A percentile compares a stretch with the other conserved stretches of the same genome.
Evolutionary conservation across 2,797 vertebrate genomes (phyloP).

Genomic region (Labeo calbasu): DNA sequence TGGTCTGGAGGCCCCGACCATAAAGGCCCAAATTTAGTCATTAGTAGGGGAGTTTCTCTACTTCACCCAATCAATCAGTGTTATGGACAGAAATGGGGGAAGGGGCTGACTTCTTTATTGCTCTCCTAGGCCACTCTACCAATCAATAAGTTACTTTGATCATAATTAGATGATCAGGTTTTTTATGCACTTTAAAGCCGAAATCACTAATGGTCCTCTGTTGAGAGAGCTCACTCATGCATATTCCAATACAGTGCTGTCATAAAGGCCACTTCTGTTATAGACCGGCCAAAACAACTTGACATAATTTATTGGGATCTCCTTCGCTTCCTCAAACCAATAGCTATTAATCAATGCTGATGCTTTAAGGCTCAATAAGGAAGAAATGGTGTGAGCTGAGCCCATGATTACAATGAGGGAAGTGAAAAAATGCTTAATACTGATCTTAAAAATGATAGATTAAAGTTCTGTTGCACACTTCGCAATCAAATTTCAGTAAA

Average conservation of each 20-base stretch:
- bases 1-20: constrained; percentile 64
- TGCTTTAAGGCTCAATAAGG: constrained; percentile 40
- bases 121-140: constrained; percentile 42
- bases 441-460: background rate
- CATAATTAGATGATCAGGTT: constrained; percentile 49
- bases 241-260: constrained; percentile 34
- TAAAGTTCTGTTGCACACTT: background rate
- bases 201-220: constrained; percentile 44
- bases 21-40: constrained; percentile 70
- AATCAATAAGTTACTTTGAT: constrained; percentile 54
- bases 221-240: constrained; percentile 29
- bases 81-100: constrained; percentile 44
- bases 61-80: constrained; percentile 78
- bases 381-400: background rate
- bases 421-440: background rate
- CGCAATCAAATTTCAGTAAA: background rate
- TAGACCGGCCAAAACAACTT: background rate
- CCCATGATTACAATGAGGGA: constrained; percentile 9
- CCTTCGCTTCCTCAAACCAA: constrained; percentile 6
- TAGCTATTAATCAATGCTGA: constrained; percentile 18
- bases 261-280: constrained; percentile 26
- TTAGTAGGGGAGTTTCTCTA: constrained; percentile 71
- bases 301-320: constrained; percentile 26
- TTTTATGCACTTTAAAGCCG: constrained; percentile 25
- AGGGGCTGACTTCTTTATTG: constrained; percentile 16